Conservation (phyloP, 1,140 invertebrate genomes). For the Anastrepha obliqua region DNA sequence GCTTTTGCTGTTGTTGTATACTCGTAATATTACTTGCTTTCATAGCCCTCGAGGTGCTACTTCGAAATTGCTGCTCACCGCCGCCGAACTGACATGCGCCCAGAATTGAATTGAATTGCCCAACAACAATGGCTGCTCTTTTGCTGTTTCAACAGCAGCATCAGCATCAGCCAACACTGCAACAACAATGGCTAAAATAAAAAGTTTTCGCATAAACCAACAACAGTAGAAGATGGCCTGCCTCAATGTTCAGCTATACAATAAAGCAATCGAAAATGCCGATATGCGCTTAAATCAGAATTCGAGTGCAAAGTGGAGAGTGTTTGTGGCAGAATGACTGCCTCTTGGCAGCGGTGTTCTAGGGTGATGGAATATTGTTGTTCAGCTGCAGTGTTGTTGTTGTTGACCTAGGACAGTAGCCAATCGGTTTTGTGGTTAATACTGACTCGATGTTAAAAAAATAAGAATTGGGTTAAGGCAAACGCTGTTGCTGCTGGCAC, state of each 20-base stretch:
- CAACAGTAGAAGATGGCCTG: not conserved
- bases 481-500: not conserved
- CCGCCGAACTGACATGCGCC: not conserved
- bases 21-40: not conserved
- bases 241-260: not conserved
- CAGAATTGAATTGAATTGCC: not conserved
- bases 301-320: not conserved
- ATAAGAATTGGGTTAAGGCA: not conserved
- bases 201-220: not conserved
- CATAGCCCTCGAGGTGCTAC: not conserved
- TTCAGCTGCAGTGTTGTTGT: no score
- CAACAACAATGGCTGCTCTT: not conserved
- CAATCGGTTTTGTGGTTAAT: no score
- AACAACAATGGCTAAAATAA: not conserved
- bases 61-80: not conserved
- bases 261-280: not conserved
- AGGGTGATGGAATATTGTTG: no score
- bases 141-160: not conserved
- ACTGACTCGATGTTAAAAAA: no score
- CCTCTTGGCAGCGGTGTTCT: no score
- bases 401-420: no score
- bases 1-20: not conserved
- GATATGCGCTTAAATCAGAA: constrained; percentile 14
- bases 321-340: not conserved
- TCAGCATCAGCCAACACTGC: not conserved